Conservation (phyloP, 1,140 invertebrate genomes). For the Magallana gigas region DNA sequence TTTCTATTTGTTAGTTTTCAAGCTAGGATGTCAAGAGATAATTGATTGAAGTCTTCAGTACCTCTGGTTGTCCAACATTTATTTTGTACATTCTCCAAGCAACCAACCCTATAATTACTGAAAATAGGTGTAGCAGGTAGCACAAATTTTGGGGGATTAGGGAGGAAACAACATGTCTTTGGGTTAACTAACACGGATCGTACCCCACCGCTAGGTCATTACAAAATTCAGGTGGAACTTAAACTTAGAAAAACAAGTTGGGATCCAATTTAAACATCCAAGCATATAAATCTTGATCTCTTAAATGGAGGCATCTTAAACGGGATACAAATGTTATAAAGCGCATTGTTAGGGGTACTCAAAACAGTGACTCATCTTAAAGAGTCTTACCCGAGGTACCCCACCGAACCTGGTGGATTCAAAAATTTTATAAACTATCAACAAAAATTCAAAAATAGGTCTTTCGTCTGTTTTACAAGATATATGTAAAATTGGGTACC, state of each 20-base stretch:
- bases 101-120: neutral
- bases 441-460: neutral
- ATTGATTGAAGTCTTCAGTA: constrained; percentile 16
- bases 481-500: neutral
- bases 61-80: constrained; percentile 6
- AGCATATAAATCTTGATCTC: neutral
- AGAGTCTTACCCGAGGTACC: neutral
- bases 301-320: too few species aligned
- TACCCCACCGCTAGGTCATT: neutral
- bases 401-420: neutral
- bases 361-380: neutral
- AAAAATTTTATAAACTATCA: neutral
- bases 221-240: neutral
- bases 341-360: neutral
- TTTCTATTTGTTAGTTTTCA: constrained; percentile 9
- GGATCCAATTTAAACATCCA: neutral
- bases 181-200: neutral
- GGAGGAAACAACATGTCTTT: neutral
- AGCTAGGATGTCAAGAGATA: constrained; percentile 13
- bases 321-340: neutral
- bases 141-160: neutral
- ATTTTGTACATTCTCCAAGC: neutral
- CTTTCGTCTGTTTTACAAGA: neutral
- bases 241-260: neutral
- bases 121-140: neutral